Conservation (phyloP, 2,113 vertebrate genomes). For the Mormyrus iriodes region DNA sequence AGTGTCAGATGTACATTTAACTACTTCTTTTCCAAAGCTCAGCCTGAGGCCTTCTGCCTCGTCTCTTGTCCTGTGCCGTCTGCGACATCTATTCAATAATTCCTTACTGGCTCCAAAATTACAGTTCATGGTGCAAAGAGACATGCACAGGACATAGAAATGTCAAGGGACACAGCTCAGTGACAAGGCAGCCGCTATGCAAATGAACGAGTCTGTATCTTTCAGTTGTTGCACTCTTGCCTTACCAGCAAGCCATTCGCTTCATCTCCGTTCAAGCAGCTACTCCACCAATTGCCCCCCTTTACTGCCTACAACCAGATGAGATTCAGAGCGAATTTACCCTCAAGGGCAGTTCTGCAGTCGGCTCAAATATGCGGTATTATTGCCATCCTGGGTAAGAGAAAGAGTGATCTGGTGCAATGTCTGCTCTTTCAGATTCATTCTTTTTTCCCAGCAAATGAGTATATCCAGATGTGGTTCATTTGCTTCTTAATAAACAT, state of each 20-base stretch:
- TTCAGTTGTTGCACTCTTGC: not conserved
- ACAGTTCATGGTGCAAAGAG: not conserved
- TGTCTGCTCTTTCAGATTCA: not conserved
- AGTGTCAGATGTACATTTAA: not conserved
- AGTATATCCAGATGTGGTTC: not conserved
- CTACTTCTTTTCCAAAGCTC: not conserved
- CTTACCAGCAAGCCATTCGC: not conserved
- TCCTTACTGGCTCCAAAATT: not conserved
- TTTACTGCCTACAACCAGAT: conserved; percentile 51
- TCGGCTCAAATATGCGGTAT: conserved; percentile 56
- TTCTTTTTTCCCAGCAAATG: not conserved
- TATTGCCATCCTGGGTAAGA: conserved; percentile 63
- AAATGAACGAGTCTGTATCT: not conserved
- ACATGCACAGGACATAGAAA: not conserved
- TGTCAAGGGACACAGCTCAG: not conserved
- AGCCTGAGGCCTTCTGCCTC: conserved; percentile 17
- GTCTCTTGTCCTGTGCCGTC: conserved; percentile 5
- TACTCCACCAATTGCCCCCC: conserved; percentile 13
- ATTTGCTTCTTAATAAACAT: not conserved
- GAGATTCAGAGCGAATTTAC: conserved; percentile 49
- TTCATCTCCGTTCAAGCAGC: conserved; percentile 10
- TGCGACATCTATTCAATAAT: not conserved
- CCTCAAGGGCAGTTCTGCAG: conserved; percentile 48
- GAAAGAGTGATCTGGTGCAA: not conserved
- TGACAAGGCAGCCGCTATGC: not conserved